Evolutionary conservation across 1,140 invertebrate genomes (phyloP).

Genomic region (Cyclargus thomasi): DNA sequence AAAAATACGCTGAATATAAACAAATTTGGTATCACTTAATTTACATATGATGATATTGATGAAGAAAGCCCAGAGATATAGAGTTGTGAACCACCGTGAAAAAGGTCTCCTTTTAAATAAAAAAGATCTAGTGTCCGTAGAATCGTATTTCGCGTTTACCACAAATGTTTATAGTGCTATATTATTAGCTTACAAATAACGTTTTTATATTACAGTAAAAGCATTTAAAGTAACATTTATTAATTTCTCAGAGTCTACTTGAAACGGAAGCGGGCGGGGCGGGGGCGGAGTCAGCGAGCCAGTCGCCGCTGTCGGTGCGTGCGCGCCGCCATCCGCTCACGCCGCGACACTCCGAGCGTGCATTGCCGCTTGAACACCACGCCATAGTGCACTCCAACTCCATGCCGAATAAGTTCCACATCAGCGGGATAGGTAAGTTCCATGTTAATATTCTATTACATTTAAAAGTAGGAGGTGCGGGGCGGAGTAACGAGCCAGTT

Average conservation of each 20-base stretch:
- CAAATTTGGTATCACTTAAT: no score
- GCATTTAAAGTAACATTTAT: conserved; percentile 5
- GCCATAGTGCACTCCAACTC: conserved; percentile 66
- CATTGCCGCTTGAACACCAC: conserved; percentile 74
- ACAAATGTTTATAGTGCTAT: no score
- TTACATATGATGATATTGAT: no score
- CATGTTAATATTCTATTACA: conserved; percentile 76
- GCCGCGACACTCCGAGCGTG: conserved; percentile 85
- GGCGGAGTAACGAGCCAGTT: conserved; percentile 86
- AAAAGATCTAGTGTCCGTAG: no score
- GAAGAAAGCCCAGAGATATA: no score
- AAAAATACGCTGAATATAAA: no score
- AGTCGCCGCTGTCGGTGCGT: conserved; percentile 85
- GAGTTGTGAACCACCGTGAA: no score
- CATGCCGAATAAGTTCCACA: conserved; percentile 70
- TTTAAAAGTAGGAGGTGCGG: conserved; percentile 81
- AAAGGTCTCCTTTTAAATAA: no score
- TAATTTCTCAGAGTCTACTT: conserved; percentile 80
- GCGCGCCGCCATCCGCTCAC: conserved; percentile 84
- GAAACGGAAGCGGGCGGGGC: conserved; percentile 84
- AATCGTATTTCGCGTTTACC: no score
- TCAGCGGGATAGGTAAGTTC: conserved; percentile 81
- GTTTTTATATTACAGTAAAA: no score
- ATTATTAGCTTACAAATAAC: no score
- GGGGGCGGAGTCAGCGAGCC: conserved; percentile 83